phyloP scores from a whole-genome alignment of 2,797 vertebrate genomes.

The Ctenochaetus hawaiiensis region DNA sequence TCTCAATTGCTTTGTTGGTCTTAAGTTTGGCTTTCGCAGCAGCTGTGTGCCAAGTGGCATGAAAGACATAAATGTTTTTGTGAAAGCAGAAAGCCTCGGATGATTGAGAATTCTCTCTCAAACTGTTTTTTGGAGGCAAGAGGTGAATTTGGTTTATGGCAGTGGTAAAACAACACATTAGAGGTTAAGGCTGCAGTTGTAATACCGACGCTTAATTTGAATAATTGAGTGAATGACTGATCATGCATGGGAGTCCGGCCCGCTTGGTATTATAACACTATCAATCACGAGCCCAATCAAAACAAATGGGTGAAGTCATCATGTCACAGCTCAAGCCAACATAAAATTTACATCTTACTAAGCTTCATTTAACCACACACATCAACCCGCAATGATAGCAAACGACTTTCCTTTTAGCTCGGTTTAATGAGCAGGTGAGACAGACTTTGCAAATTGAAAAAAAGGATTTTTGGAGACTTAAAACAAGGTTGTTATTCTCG shows the following conservation, averaged over 20 bases:
- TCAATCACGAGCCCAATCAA: conserved; percentile 80
- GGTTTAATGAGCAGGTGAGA: conserved; percentile 38
- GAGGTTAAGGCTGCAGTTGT: conserved; percentile 78
- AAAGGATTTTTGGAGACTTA: conserved; percentile 7
- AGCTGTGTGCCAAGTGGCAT: conserved; percentile 8
- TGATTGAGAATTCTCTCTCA: conserved; percentile 24
- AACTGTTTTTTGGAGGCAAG: conserved; percentile 51
- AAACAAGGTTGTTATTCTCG: not conserved
- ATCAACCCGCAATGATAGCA: conserved; percentile 57
- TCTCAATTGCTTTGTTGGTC: conserved; percentile 8
- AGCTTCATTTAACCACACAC: conserved; percentile 66
- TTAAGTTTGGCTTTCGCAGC: conserved; percentile 12
- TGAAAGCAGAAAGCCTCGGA: conserved; percentile 23
- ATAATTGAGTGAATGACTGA: conserved; percentile 83
- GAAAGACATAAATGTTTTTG: not conserved
- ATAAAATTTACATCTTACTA: conserved; percentile 72
- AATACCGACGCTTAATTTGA: conserved; percentile 77
- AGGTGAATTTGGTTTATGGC: conserved; percentile 74
- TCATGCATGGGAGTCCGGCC: conserved; percentile 73
- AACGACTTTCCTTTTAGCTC: conserved; percentile 16
- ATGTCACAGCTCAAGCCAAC: conserved; percentile 70
- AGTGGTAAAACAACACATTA: conserved; percentile 68
- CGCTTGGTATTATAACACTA: conserved; percentile 68
- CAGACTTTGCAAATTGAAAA: not conserved
- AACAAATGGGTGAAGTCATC: conserved; percentile 79